These are phyloP conservation scores for Drosophila tsacasi DNA, from an alignment of 1,140 invertebrate genomes.

Conservation along the genomic window DNA sequence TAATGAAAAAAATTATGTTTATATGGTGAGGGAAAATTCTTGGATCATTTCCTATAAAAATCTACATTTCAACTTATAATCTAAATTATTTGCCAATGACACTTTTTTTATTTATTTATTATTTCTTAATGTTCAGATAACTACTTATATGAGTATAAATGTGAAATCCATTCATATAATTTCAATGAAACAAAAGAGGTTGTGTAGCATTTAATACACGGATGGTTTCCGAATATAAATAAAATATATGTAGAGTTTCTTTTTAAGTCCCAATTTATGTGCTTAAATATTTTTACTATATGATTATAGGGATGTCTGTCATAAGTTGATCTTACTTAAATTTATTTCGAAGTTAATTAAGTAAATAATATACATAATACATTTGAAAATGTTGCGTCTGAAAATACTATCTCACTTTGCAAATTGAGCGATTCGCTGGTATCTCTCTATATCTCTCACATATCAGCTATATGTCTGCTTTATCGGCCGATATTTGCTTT, in stretches of 20 bases:
- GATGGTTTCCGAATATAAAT: background rate
- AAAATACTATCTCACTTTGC: background rate
- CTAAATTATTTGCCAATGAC: background rate
- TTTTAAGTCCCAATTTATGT: background rate
- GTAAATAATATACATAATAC: too few relatives aligned
- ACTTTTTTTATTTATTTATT: background rate
- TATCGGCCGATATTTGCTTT: conserved; percentile 64
- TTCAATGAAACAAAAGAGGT: background rate
- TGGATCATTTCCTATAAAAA: background rate
- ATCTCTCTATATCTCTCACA: background rate
- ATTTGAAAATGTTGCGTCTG: background rate
- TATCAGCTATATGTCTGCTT: conserved; percentile 46
- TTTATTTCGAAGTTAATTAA: background rate
- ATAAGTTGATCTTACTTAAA: background rate
- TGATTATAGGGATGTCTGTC: background rate
- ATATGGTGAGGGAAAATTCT: background rate
- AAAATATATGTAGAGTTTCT: background rate
- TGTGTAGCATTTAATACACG: background rate
- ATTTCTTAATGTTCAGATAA: background rate
- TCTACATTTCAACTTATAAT: background rate
- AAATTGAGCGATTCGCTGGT: conserved; percentile 7
- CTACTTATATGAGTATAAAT: background rate
- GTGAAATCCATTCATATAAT: background rate
- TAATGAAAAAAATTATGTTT: background rate
- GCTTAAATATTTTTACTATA: too few relatives aligned